These are phyloP conservation scores for Sceloporus tristichus DNA, from an alignment of 2,113 vertebrate genomes.

Conservation along the genomic window DNA sequence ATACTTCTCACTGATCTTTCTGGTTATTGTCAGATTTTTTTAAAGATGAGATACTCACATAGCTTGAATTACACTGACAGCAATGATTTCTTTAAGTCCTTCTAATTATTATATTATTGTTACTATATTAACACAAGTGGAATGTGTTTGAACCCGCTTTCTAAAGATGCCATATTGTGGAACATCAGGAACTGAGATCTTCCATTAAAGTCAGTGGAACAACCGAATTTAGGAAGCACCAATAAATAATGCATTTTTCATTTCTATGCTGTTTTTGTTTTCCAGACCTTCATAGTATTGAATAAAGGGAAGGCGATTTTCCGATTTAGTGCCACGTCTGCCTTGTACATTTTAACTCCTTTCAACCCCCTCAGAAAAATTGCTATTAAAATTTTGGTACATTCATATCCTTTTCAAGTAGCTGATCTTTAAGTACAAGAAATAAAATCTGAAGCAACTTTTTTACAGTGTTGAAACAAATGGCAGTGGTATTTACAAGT, in stretches of 20 bases:
- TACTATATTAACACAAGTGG: neutral
- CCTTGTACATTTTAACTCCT: slow-evolving; percentile 96
- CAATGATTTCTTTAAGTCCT: neutral
- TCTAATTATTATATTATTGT: no score
- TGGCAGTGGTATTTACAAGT: neutral
- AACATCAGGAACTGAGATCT: neutral
- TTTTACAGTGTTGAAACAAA: neutral
- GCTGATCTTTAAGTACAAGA: slow-evolving; percentile 36
- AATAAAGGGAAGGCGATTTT: slow-evolving; percentile 94
- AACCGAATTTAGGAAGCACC: neutral
- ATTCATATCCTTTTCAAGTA: slow-evolving; percentile 96
- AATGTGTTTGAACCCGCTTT: neutral
- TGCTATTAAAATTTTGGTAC: slow-evolving; percentile 96
- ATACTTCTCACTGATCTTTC: neutral
- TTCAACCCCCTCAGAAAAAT: slow-evolving; percentile 95
- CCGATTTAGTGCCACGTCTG: slow-evolving; percentile 95
- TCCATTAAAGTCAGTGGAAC: neutral
- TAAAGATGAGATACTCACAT: slow-evolving; percentile 12
- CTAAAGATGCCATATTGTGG: neutral
- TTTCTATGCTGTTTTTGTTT: slow-evolving; percentile 67
- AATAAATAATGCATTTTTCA: slow-evolving; percentile 40
- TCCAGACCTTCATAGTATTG: slow-evolving; percentile 98
- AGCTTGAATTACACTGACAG: neutral
- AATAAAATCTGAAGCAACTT: neutral
- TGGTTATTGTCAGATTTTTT: slow-evolving; percentile 21